Percentiles rank a stretch among this genome's conserved stretches.
phyloP scores from a whole-genome alignment of 1,140 invertebrate genomes.

The Lepidurus apus region DNA sequence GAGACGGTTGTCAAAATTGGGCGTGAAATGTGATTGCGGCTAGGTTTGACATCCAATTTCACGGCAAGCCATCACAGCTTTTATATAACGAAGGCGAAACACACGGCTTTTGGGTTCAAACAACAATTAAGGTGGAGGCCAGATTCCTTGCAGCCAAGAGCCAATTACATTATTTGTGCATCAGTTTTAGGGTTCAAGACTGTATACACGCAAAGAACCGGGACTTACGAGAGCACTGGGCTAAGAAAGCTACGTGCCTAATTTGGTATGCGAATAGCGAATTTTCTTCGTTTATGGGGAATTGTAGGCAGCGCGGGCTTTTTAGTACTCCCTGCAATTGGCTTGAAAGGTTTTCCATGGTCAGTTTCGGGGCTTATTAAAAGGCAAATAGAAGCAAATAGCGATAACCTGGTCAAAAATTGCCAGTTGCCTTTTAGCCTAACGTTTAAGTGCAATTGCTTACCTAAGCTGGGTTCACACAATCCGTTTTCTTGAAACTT shows the following conservation, averaged over 20 bases:
- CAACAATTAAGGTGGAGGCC: no score
- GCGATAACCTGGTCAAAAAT: neutral
- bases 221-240: no score
- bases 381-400: neutral
- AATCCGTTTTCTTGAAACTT: no score
- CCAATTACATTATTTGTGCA: no score
- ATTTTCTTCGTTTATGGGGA: conserved; percentile 5
- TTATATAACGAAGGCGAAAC: neutral
- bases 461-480: neutral
- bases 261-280: neutral
- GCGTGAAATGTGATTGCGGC: neutral
- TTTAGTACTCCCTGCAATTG: neutral
- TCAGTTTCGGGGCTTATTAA: neutral
- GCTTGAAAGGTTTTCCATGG: conserved; percentile 4
- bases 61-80: neutral
- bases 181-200: no score
- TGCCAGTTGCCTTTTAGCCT: neutral
- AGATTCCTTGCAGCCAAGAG: no score
- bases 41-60: conserved; percentile 3
- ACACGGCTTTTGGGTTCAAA: no score
- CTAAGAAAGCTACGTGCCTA: neutral
- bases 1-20: neutral
- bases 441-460: neutral
- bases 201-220: no score
- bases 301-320: neutral